Percentiles rank a stretch among this genome's conserved stretches.
Evolutionary conservation across 35 echinoderm and acorn worm genomes (phyloP).

Genomic region (Apostichopus parvimensis): DNA sequence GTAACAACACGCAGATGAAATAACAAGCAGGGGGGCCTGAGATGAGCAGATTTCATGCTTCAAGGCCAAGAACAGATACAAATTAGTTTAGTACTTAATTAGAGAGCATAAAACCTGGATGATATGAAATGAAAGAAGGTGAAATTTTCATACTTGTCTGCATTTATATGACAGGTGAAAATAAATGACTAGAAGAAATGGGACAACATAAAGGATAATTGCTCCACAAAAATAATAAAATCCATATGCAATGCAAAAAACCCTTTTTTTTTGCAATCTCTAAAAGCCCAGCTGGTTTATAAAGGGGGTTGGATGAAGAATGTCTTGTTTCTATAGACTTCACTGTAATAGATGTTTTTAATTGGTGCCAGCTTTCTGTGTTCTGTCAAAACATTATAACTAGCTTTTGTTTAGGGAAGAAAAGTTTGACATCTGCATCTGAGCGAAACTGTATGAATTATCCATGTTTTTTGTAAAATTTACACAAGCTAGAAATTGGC

Average conservation of each 20-base stretch:
- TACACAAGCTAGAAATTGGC: too few relatives aligned
- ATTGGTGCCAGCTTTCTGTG: too few relatives aligned
- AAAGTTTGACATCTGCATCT: too few relatives aligned
- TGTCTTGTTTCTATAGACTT: too few relatives aligned
- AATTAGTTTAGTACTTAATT: slow-evolving; percentile 42
- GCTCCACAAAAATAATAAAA: background rate
- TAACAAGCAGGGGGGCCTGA: slow-evolving; percentile 32
- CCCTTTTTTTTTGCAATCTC: background rate
- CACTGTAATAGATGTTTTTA: too few relatives aligned
- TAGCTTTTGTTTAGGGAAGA: too few relatives aligned
- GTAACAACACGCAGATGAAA: slow-evolving; percentile 46
- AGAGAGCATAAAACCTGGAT: background rate
- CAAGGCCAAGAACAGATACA: slow-evolving; percentile 43
- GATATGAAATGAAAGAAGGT: slow-evolving; percentile 46
- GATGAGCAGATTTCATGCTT: slow-evolving; percentile 28
- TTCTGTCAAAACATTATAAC: too few relatives aligned
- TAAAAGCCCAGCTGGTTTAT: background rate
- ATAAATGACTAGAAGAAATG: slow-evolving; percentile 7
- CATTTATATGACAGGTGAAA: slow-evolving; percentile 33
- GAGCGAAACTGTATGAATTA: too few relatives aligned
- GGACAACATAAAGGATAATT: slow-evolving; percentile 21
- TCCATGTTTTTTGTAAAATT: too few relatives aligned
- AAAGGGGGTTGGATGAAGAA: too few relatives aligned
- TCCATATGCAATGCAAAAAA: slow-evolving; percentile 9
- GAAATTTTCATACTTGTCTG: slow-evolving; percentile 42